Conservation (phyloP, 2,113 vertebrate genomes). For the Silurus asotus region DNA sequence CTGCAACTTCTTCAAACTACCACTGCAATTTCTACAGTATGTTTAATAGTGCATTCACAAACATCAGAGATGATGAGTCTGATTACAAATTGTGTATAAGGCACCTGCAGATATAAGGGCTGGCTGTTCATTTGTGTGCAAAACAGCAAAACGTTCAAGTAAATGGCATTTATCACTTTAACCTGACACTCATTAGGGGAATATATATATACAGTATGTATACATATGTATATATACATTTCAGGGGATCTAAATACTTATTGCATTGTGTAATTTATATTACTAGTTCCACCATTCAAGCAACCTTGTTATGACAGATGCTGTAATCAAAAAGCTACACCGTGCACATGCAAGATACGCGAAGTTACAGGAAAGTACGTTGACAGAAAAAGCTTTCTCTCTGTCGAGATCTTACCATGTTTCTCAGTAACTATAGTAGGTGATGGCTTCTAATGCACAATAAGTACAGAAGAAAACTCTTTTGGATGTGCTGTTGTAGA, state of each 20-base stretch:
- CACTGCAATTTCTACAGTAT: neutral
- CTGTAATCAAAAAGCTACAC: neutral
- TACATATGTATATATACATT: too few relatives aligned
- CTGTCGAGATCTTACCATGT: too few relatives aligned
- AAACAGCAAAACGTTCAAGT: neutral
- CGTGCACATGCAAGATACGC: neutral
- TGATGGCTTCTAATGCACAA: neutral
- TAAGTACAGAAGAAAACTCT: neutral
- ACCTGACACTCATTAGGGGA: too few relatives aligned
- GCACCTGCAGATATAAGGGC: neutral
- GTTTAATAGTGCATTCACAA: neutral
- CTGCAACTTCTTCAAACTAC: neutral
- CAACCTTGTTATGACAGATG: neutral
- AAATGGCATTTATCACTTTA: neutral
- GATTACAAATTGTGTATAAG: neutral
- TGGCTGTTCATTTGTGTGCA: neutral
- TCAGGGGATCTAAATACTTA: too few relatives aligned
- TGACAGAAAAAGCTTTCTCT: too few relatives aligned
- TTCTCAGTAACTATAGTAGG: neutral
- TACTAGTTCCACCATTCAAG: neutral
- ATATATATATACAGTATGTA: too few relatives aligned
- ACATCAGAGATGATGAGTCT: neutral
- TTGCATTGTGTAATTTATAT: too few relatives aligned
- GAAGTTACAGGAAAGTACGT: neutral
- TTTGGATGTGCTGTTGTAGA: neutral